Base-by-base conservation (phyloP, 2,888 invertebrate genomes). In the Micoletzkya japonica region DNA sequence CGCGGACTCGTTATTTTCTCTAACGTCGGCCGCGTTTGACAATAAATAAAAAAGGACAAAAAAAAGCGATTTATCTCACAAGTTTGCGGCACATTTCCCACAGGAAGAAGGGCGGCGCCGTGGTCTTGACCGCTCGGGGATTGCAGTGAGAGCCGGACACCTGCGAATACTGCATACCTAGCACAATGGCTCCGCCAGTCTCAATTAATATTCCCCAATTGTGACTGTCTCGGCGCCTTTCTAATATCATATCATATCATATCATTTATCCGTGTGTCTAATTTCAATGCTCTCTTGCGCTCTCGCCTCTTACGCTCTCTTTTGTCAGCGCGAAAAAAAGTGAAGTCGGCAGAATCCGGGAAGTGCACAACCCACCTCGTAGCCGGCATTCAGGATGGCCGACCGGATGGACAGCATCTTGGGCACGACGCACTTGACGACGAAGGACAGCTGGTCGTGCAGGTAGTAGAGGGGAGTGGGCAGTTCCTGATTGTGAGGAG, bases 91-190 rank as follows among this genome's bases (percentile, higher is more conserved):
- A 89, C 70, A 96, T 90, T 86, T 96, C 95, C 97, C 97, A 98
- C 26, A 99, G 85, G 14, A 95, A 89, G 1, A 88, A 87, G 50
- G 91, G 87, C 0, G 98, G 94, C 2, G 97, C 97, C 85, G 92
- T 89, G 0, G 97, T 97, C 88, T 98, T 98, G 30, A 97, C 88
- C 0, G 95, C 94, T 76, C 90, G 90, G 85, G 91, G 92, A 75
- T 90, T 90, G 70, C 93, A 92, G 88, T 99, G 98, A 0, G 96
- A 94, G 81, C 91, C 91, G 0, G 96, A 96, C 2, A 97, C 95
- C 80, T 90, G 89, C 87, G 36, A 69, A 61, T 61, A 4, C 7
- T 0, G 14, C 39, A n/a, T 61, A 0, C 94, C 94, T 52, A 20
- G 30, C 30, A 32, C 36, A 54, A 17, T 2, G n/a, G n/a, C n/a